Conservation (phyloP, 2,113 vertebrate species). For the Nycticryphes semicollaris region DNA sequence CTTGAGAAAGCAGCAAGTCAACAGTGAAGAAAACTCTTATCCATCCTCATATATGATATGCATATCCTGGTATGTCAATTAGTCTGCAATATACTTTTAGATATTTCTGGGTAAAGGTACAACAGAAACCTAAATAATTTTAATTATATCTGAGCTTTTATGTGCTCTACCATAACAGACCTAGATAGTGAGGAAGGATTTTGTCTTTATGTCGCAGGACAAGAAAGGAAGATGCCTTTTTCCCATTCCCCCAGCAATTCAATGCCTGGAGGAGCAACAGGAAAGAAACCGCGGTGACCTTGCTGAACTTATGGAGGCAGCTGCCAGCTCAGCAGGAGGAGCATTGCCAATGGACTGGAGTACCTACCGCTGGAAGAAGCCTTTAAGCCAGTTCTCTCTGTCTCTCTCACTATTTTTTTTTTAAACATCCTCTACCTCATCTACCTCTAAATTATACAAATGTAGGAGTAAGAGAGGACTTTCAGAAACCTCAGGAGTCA, state of each 20-base stretch:
- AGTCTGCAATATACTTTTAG: not conserved
- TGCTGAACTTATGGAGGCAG: conserved; percentile 56
- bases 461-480: not conserved
- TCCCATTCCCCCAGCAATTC: conserved; percentile 3
- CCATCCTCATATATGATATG: not conserved
- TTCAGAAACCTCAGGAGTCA: not conserved
- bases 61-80: not conserved
- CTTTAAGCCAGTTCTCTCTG: not conserved
- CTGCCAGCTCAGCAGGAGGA: conserved; percentile 59
- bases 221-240: conserved; percentile 56
- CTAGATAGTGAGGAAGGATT: not conserved
- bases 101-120: not conserved
- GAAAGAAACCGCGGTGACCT: conserved; percentile 57
- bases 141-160: not conserved
- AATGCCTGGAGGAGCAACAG: conserved; percentile 65
- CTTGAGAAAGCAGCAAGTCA: not conserved
- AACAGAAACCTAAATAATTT: not conserved
- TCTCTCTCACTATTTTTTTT: not conserved
- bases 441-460: not conserved
- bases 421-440: not conserved
- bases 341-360: not conserved
- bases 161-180: not conserved
- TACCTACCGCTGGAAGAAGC: not conserved
- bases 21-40: not conserved
- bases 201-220: not conserved